Evolutionary conservation across 2,113 vertebrate species (phyloP), one percentile per base, ranked within the genome.

Genomic region (Psophia crepitans): DNA sequence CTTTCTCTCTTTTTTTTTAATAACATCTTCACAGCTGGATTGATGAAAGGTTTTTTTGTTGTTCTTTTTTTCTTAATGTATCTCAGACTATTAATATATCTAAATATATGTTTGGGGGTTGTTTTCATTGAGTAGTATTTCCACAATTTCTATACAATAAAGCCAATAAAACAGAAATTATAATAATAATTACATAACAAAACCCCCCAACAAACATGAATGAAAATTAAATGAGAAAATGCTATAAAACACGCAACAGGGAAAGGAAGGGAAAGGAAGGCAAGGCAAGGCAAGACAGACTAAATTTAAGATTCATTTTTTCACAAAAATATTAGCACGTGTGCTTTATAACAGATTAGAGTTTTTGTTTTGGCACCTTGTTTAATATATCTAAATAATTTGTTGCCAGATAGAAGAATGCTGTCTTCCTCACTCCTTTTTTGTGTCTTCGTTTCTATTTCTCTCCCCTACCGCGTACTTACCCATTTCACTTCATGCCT

Each of bases 401-500:
- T 97, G 33, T 76, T 95, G 51, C 83, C 41, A 87, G 95, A 84
- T 86, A 41, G 16, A 85, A 66, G 58, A 65, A 90, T 23, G 14
- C 6, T 75, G 7, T 19, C 22, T 68, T 32, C 21, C 22, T 37
- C 20, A n/a, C 26, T 5, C 13, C 9, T 56, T 35, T 54, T n/a
- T 15, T 58, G 23, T 87, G 80, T 89, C 32, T 87, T 76, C 21
- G 35, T 84, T 85, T 83, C 5, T 1, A n/a, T 78, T 91, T 35
- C 53, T 84, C n/a, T 48, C 48, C 65, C 57, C 75, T 65, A 74
- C 60, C 5, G 33, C 95, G 90, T 97, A 90, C 75, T 91, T 95
- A 87, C 81, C 65, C 82, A 95, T 95, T 95, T 92, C 21, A 1
- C 76, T 98, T 97, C 95, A 98, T 23, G 94, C 95, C 95, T 97